Evolutionary conservation across 2,888 invertebrate genomes (phyloP).

Genomic region (Volucella zonaria): DNA sequence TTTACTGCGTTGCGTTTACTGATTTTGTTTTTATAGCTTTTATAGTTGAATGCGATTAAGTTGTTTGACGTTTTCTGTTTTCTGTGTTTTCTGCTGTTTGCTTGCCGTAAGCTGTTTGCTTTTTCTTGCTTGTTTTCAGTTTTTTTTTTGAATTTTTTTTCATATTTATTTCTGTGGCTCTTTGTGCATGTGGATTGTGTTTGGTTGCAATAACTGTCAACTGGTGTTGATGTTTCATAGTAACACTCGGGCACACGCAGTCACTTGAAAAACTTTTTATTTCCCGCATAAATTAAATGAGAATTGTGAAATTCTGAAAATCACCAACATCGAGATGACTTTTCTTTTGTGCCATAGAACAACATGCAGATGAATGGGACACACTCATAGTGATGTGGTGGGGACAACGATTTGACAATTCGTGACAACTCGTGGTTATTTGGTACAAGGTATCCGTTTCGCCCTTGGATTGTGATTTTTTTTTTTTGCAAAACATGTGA

Average conservation of each 20-base stretch:
- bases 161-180: no score
- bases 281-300: conserved; percentile 47
- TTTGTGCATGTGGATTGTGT: not conserved
- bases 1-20: conserved; percentile 6
- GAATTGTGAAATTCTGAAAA: conserved; percentile 17
- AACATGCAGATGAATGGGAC: conserved; percentile 15
- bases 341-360: conserved; percentile 27
- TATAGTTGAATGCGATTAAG: conserved; percentile 25
- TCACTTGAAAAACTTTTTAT: conserved; percentile 41
- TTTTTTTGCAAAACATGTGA: no score
- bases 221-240: not conserved
- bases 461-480: no score
- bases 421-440: not conserved
- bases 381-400: not conserved
- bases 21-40: not conserved
- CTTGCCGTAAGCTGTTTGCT: no score
- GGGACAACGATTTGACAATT: conserved; percentile 1
- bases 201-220: conserved; percentile 13
- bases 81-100: not conserved
- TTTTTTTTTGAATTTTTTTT: not conserved
- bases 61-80: conserved; percentile 17
- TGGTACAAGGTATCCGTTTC: not conserved
- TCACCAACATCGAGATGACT: not conserved
- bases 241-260: not conserved
- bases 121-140: not conserved